Conservation (phyloP, 2,797 vertebrate genomes). For the Chelmon rostratus region DNA sequence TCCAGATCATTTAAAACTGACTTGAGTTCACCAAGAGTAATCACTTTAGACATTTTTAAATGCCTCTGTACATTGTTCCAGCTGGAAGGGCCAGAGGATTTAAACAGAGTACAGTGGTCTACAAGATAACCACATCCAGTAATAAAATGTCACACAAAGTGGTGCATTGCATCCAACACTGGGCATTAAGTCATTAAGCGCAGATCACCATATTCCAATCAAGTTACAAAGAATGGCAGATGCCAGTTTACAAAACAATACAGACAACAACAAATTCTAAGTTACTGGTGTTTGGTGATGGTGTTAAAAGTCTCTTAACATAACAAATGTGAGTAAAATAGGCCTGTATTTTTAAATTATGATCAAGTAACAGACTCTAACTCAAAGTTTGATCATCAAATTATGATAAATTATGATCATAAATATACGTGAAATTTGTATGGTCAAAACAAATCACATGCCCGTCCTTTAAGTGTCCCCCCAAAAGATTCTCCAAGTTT, state of each 20-base stretch:
- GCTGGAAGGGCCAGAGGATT: constrained; percentile 38
- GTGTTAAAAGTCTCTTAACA: not conserved
- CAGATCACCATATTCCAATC: constrained; percentile 2
- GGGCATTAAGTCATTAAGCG: not conserved
- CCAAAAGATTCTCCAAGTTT: not conserved
- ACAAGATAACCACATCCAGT: constrained; percentile 26
- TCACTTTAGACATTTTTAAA: constrained; percentile 41
- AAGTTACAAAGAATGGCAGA: not conserved
- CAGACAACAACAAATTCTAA: not conserved
- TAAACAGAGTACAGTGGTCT: constrained; percentile 24
- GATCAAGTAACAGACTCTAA: not conserved
- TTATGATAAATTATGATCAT: not conserved
- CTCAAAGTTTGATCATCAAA: not conserved
- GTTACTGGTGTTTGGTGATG: not conserved
- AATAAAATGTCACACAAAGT: not conserved
- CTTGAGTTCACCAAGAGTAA: constrained; percentile 30
- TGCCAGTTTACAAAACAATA: not conserved
- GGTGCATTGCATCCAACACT: constrained; percentile 7
- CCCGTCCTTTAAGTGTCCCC: not conserved
- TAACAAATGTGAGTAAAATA: not conserved
- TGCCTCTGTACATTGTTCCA: constrained; percentile 37
- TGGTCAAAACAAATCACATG: not conserved
- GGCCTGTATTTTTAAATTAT: not conserved
- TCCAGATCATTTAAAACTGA: constrained; percentile 27
- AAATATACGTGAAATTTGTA: not conserved